These are phyloP conservation scores for Lobophora halterata DNA, from an alignment of 2,888 invertebrate genomes.

Conservation along the genomic window DNA sequence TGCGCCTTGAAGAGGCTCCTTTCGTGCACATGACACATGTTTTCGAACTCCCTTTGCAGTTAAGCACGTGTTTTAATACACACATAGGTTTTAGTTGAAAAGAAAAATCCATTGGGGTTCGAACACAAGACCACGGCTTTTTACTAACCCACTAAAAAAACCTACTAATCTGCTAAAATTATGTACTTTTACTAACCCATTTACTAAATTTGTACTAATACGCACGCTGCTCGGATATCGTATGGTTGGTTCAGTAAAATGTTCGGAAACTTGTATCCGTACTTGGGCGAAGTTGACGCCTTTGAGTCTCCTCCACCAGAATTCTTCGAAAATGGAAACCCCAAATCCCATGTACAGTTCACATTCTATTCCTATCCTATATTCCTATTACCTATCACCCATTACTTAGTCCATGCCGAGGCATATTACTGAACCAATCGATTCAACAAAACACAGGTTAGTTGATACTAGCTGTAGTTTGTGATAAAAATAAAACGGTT, in stretches of 20 bases:
- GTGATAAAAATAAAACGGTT: too few species aligned
- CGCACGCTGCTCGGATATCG: slow-evolving; percentile 63
- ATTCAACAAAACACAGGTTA: not conserved
- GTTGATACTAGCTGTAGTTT: too few species aligned
- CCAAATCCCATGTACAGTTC: not conserved
- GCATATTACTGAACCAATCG: slow-evolving; percentile 8
- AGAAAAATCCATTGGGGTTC: too few species aligned
- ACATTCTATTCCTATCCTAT: slow-evolving; percentile 6
- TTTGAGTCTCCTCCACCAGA: slow-evolving; percentile 61
- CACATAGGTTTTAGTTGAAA: too few species aligned
- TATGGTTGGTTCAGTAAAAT: slow-evolving; percentile 50
- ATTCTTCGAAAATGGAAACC: slow-evolving; percentile 39
- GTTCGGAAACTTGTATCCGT: slow-evolving; percentile 63
- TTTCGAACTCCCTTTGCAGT: too few species aligned
- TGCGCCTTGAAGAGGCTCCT: too few species aligned
- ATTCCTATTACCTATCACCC: slow-evolving; percentile 14
- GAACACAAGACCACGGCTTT: too few species aligned
- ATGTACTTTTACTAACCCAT: slow-evolving; percentile 22
- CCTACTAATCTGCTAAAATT: not conserved
- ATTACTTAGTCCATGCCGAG: slow-evolving; percentile 7
- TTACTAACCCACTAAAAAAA: slow-evolving; percentile 1
- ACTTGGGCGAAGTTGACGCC: slow-evolving; percentile 61
- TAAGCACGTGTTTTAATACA: too few species aligned
- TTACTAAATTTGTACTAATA: slow-evolving; percentile 35
- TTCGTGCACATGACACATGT: too few species aligned